Base-by-base conservation (phyloP, 2,888 invertebrate genomes). In the Rhagonycha fulva region DNA sequence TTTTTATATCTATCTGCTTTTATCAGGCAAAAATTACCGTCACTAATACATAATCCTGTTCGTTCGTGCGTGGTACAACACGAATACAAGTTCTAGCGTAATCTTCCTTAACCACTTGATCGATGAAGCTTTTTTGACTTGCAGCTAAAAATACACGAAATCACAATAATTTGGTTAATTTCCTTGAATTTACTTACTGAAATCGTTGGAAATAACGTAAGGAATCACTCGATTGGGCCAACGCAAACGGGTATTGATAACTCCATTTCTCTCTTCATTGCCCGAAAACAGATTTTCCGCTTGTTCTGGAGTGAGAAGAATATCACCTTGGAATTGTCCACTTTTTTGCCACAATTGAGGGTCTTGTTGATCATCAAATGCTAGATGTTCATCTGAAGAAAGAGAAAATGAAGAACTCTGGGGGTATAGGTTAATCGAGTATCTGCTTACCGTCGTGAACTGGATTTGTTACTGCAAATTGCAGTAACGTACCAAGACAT, bases 251-350 rank as follows among this genome's bases (percentile, higher is more conserved):
- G 14, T 30, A 14, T 30, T 12, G 12, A 71, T 23, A 24, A 73
- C 12, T 26, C 68, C 68, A 68, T 68, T 73, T 23, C 23, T 28
- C n/a, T 5, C 47, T n/a, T n/a, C 11, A 47, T 47, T 47, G 4
- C 7, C 47, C 5, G 47, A 47, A 47, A n/a, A 47, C 11, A 47
- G 0, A 5, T 47, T 47, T 47, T 47, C n/a, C 0, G 12, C 47
- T 68, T 73, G 32, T 11, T 67, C 73, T 9, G 73, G 67, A n/a
- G 63, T 62, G 19, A 73, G 60, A 73, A 73, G n/a, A 23, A 73
- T 73, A 24, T 73, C 73, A 4, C 73, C 73, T 68, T 73, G 24
- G 19, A 73, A 69, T 68, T 73, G 73, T 24, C 73, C 73, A 26
- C 73, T 73, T 14, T 68, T 67, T 61, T 68, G 12, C 73, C 73